A percentile compares a stretch with the other conserved stretches of the same genome.
phyloP scores from a whole-genome alignment of 2,113 vertebrate genomes.

The Ascaphus truei region DNA sequence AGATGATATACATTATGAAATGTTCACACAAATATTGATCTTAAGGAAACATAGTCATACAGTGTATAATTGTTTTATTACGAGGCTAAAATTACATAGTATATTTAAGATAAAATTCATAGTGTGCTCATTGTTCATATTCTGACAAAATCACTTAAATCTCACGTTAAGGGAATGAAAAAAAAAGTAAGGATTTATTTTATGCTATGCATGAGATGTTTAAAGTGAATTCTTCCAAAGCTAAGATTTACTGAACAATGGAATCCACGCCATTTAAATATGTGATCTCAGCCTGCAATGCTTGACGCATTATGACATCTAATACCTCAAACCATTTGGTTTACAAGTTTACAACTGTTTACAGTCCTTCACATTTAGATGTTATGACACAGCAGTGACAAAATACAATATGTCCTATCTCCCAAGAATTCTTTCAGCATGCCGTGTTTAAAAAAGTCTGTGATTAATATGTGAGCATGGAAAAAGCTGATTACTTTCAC shows the following conservation, averaged over 20 bases:
- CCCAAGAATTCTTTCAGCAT: conserved; percentile 25
- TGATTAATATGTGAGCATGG: conserved; percentile 24
- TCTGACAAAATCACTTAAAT: too few species aligned
- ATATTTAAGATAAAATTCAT: too few species aligned
- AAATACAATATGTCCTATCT: conserved; percentile 29
- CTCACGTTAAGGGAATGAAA: background rate
- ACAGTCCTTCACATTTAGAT: conserved; percentile 19
- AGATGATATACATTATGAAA: too few species aligned
- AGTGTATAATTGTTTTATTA: too few species aligned
- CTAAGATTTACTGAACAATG: background rate
- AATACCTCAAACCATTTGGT: conserved; percentile 18
- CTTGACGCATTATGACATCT: conserved; percentile 5
- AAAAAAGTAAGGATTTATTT: background rate
- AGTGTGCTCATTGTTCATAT: too few species aligned
- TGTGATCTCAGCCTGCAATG: background rate
- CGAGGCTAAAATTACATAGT: too few species aligned
- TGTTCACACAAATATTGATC: too few species aligned
- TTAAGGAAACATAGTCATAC: too few species aligned
- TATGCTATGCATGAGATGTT: background rate
- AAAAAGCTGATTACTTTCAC: conserved; percentile 32
- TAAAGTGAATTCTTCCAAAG: background rate
- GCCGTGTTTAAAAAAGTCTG: background rate
- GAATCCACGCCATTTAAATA: background rate
- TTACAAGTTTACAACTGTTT: conserved; percentile 26
- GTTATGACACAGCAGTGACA: conserved; percentile 21